Base-by-base conservation (phyloP, 2,797 vertebrate species). In the Channa striata region DNA sequence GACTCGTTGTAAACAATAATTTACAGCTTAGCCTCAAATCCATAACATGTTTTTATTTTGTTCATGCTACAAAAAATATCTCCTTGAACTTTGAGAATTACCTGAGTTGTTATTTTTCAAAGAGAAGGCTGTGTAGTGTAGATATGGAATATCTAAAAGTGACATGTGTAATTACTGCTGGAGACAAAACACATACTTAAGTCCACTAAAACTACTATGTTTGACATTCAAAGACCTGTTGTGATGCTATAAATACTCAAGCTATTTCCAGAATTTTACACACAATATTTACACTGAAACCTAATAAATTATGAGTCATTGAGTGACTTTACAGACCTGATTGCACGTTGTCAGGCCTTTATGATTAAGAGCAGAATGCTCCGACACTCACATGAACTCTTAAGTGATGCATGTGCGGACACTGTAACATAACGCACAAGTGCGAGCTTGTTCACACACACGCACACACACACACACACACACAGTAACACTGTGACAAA, bases 11-110 rank as follows among this genome's bases (percentile, higher is more conserved):
- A 94, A 94, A 93, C 89, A 91, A 78, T 91, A 72, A 94, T 93
- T 93, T 92, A 53, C 77, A 85, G 87, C 84, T 90, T 68, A 77
- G 48, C 54, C 48, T 85, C 47, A 87, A 90, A 90, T 89, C 85
- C 89, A 90, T 64, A 90, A 92, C 91, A 85, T 90, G 90, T 88
- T 91, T 78, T 90, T 86, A 83, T 91, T 87, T 83, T 78, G 73
- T 78, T 56, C 76, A n/a, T 48, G 10, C 79, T 78, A 74, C 25
- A 30, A 48, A 52, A 79, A 82, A 73, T 68, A 75, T 64, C 58
- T 25, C 49, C 25, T 57, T 61, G n/a, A 68, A 72, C 76, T 59
- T 72, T 59, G 42, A 59, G 34, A 80, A 75, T 72, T 73, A 88
- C 70, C 68, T 76, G 58, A 70, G 52, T 64, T 51, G 74, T 69